phyloP scores from a whole-genome alignment of 1,140 invertebrate species.

The Psilanteris sp. region DNA sequence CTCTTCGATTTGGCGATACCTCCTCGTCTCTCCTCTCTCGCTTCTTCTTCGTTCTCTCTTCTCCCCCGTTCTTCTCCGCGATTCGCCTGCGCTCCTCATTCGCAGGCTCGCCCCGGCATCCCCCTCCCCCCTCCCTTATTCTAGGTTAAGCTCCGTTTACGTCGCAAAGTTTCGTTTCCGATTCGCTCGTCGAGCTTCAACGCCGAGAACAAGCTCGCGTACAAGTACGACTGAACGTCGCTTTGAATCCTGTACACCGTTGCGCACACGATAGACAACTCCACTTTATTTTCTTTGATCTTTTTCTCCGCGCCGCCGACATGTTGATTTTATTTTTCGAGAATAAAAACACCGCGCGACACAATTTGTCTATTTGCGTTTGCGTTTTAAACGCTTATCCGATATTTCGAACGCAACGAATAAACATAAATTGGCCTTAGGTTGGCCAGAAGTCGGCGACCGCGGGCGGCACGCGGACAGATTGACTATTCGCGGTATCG shows the following conservation, averaged over 20 bases:
- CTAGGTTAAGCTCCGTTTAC: conserved; percentile 73
- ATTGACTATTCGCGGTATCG: no score
- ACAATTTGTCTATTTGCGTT: background rate
- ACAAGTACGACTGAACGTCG: conserved; percentile 44
- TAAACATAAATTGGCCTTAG: no score
- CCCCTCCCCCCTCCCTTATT: conserved; percentile 12
- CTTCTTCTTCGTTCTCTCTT: no score
- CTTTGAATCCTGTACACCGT: conserved; percentile 37
- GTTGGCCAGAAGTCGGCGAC: no score
- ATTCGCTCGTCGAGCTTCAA: conserved; percentile 64
- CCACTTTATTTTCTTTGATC: conserved; percentile 42
- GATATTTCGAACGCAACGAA: background rate
- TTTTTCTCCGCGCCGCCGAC: conserved; percentile 25
- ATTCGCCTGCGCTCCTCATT: background rate
- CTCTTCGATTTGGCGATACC: conserved; percentile 27
- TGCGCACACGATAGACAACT: conserved; percentile 28
- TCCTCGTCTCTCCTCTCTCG: conserved; percentile 6
- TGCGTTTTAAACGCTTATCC: no score
- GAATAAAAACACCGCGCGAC: conserved; percentile 22
- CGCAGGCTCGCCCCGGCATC: no score
- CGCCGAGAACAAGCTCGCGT: conserved; percentile 56
- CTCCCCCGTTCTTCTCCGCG: conserved; percentile 10
- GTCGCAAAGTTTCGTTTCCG: conserved; percentile 71
- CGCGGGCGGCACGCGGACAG: no score
- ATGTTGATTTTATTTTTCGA: conserved; percentile 37